These are phyloP conservation scores for Acleris cristana DNA, from an alignment of 2,888 invertebrate genomes.

Conservation along the genomic window DNA sequence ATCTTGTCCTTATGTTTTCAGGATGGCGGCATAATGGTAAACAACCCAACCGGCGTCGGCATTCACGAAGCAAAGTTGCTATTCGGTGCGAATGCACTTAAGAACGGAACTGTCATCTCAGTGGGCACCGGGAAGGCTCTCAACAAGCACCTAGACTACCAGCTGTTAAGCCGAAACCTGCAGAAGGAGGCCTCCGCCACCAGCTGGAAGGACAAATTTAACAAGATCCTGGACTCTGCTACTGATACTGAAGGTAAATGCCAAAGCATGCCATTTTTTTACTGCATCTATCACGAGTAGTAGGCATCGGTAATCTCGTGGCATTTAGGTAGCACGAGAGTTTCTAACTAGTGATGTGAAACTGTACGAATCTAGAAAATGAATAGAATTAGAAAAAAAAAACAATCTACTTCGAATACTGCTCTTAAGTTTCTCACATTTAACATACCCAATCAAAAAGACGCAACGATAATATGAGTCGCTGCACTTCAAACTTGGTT, in stretches of 20 bases:
- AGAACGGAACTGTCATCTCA: conserved; percentile 88
- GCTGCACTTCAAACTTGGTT: too few species aligned
- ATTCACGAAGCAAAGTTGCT: conserved; percentile 93
- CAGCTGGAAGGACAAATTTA: conserved; percentile 91
- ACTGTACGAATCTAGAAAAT: too few species aligned
- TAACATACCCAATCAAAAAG: too few species aligned
- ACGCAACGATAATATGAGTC: too few species aligned
- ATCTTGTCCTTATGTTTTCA: conserved; percentile 45
- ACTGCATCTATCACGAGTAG: too few species aligned
- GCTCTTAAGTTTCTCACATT: too few species aligned
- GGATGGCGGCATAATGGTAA: conserved; percentile 93
- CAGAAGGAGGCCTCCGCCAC: conserved; percentile 58
- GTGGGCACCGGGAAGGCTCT: conserved; percentile 89
- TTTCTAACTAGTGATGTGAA: too few species aligned
- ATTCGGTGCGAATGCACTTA: conserved; percentile 90
- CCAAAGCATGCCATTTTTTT: too few species aligned
- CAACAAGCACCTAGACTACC: conserved; percentile 62
- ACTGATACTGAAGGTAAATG: conserved; percentile 92
- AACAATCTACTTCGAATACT: too few species aligned
- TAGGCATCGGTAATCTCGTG: too few species aligned
- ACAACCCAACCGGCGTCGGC: conserved; percentile 95
- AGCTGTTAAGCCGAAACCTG: conserved; percentile 48
- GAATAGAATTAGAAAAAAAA: too few species aligned
- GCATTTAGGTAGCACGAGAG: too few species aligned
- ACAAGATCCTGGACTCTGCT: conserved; percentile 92